These are phyloP conservation scores for Abscondita cerata DNA, from an alignment of 2,888 invertebrate species.

Conservation along the genomic window DNA sequence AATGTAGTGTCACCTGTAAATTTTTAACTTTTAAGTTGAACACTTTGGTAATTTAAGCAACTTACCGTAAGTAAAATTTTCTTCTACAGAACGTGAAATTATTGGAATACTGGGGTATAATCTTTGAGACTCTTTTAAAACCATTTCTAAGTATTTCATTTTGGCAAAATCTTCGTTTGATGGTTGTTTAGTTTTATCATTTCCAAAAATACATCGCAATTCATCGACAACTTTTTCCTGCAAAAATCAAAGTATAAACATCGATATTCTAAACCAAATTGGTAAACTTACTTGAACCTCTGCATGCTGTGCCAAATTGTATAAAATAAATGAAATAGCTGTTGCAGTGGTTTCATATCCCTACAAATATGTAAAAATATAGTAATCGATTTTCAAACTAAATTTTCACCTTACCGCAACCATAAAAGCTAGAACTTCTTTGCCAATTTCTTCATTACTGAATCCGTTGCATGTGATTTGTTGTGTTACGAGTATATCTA, in stretches of 20 bases:
- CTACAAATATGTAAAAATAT: constrained; percentile 45
- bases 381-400: not conserved
- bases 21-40: not conserved
- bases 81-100: constrained; percentile 56
- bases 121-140: constrained; percentile 63
- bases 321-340: constrained; percentile 58
- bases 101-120: constrained; percentile 64
- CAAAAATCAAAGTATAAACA: no score
- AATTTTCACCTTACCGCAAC: constrained; percentile 64
- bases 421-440: constrained; percentile 78
- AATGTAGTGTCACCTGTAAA: constrained; percentile 37
- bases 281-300: constrained; percentile 52
- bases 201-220: constrained; percentile 50
- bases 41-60: not conserved
- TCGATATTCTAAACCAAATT: no score
- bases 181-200: constrained; percentile 38
- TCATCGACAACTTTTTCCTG: constrained; percentile 57
- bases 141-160: constrained; percentile 64
- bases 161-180: constrained; percentile 57
- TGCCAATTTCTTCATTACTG: constrained; percentile 66
- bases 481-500: constrained; percentile 67
- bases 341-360: constrained; percentile 61
- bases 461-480: constrained; percentile 66
- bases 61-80: constrained; percentile 53
- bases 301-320: constrained; percentile 56